phyloP scores from a whole-genome alignment of 1,140 invertebrate genomes.

The Saccostrea cuccullata region DNA sequence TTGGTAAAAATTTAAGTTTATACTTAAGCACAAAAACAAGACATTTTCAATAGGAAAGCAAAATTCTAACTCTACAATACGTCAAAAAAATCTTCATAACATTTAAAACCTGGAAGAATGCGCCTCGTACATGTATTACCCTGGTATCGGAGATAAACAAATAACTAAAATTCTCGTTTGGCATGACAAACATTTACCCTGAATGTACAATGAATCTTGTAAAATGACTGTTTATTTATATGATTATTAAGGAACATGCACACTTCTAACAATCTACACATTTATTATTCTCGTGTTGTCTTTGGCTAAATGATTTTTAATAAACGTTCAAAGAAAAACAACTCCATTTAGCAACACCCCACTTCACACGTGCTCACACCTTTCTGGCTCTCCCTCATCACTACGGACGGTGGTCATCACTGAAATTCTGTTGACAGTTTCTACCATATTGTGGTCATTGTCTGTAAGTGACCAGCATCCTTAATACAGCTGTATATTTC shows the following conservation, averaged over 20 bases:
- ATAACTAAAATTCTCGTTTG: conserved; percentile 16
- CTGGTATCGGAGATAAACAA: background rate
- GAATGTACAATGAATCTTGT: background rate
- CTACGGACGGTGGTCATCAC: background rate
- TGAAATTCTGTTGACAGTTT: background rate
- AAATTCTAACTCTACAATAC: background rate
- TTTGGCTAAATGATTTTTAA: no score
- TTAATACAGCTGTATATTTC: conserved; percentile 36
- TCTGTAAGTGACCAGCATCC: conserved; percentile 23
- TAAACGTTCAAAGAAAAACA: no score
- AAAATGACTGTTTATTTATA: background rate
- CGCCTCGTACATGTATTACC: no score
- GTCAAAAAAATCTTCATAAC: background rate
- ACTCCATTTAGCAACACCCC: no score
- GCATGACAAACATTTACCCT: conserved; percentile 21
- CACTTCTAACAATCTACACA: background rate
- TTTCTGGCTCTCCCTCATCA: background rate
- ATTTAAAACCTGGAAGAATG: background rate
- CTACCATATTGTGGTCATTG: conserved; percentile 2
- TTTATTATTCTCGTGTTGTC: background rate
- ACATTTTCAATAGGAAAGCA: background rate
- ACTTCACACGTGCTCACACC: background rate
- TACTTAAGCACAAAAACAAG: background rate
- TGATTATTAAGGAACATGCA: background rate
- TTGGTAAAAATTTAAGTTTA: background rate